Conservation (phyloP, 2,797 vertebrate species). For the Nyctibius grandis region DNA sequence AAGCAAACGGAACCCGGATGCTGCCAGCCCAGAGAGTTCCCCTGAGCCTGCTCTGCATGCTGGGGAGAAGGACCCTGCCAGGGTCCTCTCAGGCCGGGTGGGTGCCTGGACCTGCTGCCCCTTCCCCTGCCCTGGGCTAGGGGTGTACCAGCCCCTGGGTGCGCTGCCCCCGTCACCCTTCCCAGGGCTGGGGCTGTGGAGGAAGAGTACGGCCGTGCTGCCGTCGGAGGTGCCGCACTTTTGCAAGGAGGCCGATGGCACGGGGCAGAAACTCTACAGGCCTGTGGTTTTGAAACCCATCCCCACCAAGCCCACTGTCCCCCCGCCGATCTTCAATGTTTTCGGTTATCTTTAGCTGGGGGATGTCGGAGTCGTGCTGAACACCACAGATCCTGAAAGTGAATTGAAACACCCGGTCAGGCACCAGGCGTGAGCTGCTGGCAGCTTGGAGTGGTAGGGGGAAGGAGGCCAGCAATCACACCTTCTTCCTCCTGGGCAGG, state of each 20-base stretch:
- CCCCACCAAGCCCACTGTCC: constrained; percentile 88
- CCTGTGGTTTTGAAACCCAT: constrained; percentile 97
- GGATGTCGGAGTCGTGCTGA: neutral
- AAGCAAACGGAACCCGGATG: constrained; percentile 43
- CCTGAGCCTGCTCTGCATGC: constrained; percentile 37
- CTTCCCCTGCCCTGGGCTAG: constrained; percentile 87
- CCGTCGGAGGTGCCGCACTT: constrained; percentile 63
- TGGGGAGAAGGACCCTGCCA: constrained; percentile 75
- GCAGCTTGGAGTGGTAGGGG: neutral
- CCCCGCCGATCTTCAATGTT: constrained; percentile 89
- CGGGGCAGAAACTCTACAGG: constrained; percentile 81
- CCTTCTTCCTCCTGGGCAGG: neutral
- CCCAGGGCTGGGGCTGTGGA: constrained; percentile 79
- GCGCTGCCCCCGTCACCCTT: constrained; percentile 75
- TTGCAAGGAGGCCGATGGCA: constrained; percentile 70
- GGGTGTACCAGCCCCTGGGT: constrained; percentile 79
- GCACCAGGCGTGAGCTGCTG: neutral
- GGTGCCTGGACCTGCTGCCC: constrained; percentile 87
- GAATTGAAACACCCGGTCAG: neutral
- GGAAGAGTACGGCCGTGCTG: constrained; percentile 66
- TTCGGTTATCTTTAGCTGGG: constrained; percentile 88
- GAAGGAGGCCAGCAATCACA: rapidly evolving
- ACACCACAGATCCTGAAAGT: neutral
- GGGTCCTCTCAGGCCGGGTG: constrained; percentile 71
- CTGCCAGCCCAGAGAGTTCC: constrained; percentile 53